These are phyloP conservation scores for Pseudorhiza aurosa DNA, from an alignment of 30 jellyfish, hydroid and myxozoan species.

Conservation along the genomic window DNA sequence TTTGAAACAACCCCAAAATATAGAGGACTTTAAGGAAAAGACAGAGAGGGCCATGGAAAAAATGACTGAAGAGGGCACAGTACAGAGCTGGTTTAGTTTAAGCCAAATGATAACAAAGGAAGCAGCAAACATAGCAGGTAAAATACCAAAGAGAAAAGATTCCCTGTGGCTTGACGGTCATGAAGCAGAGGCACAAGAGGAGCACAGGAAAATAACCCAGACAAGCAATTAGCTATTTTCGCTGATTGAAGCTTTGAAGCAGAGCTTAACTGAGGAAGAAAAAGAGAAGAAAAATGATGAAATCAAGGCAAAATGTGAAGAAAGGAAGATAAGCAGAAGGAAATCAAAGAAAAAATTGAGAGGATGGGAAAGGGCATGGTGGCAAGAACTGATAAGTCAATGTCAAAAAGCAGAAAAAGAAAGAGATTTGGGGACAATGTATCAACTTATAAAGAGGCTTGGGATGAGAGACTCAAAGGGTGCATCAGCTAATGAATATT, in stretches of 20 bases:
- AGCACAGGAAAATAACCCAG: background rate
- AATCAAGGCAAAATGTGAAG: conserved; percentile 3
- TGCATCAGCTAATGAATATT: too few species aligned
- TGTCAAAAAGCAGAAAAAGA: too few species aligned
- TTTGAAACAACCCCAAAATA: background rate
- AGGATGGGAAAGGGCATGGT: too few species aligned
- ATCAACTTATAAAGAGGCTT: too few species aligned
- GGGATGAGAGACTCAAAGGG: too few species aligned
- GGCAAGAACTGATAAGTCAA: too few species aligned
- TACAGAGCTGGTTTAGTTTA: background rate
- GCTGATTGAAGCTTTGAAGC: background rate
- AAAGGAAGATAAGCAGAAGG: background rate
- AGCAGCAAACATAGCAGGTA: background rate
- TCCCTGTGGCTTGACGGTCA: background rate
- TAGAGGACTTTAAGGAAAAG: background rate
- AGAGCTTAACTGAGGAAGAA: background rate
- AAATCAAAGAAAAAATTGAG: background rate
- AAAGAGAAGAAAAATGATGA: background rate
- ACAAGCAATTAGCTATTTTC: background rate
- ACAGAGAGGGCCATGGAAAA: conserved; percentile 2
- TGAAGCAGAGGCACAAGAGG: background rate
- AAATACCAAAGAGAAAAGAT: conserved; percentile 1
- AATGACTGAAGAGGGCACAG: background rate
- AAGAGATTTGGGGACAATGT: too few species aligned
- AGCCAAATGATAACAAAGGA: background rate